These are phyloP conservation scores for Neoniphon sammara DNA, from an alignment of 2,797 vertebrate genomes.

Conservation along the genomic window DNA sequence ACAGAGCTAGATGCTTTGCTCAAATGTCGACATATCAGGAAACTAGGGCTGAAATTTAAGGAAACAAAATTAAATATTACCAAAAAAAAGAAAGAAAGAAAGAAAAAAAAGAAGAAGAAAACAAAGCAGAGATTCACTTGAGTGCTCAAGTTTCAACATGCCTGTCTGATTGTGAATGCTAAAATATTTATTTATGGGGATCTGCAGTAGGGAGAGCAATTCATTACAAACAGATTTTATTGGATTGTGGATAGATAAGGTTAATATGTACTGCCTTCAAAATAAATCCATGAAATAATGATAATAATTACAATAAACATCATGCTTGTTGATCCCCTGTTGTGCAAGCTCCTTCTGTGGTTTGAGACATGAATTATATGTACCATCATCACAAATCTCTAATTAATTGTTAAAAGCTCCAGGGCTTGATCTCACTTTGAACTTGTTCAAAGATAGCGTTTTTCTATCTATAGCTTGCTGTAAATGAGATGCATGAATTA, in stretches of 20 bases:
- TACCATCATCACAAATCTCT: conserved; percentile 70
- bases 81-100: not conserved
- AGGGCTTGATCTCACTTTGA: conserved; percentile 55
- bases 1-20: not conserved
- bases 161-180: conserved; percentile 52
- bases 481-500: conserved; percentile 12
- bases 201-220: conserved; percentile 46
- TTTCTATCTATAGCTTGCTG: conserved; percentile 20
- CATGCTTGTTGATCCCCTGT: conserved; percentile 65
- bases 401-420: conserved; percentile 66
- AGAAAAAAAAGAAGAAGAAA: not conserved
- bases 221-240: conserved; percentile 61
- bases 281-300: conserved; percentile 48
- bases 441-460: conserved; percentile 55
- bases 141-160: conserved; percentile 44
- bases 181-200: conserved; percentile 55
- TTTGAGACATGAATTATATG: conserved; percentile 71
- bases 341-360: conserved; percentile 55
- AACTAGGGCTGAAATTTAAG: not conserved
- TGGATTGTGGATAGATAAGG: conserved; percentile 38
- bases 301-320: conserved; percentile 57
- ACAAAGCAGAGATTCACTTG: conserved; percentile 29
- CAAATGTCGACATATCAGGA: not conserved
- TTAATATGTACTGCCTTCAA: conserved; percentile 47
- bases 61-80: not conserved